phyloP scores from a whole-genome alignment of 2,888 invertebrate genomes.

The Anaspis maculata region DNA sequence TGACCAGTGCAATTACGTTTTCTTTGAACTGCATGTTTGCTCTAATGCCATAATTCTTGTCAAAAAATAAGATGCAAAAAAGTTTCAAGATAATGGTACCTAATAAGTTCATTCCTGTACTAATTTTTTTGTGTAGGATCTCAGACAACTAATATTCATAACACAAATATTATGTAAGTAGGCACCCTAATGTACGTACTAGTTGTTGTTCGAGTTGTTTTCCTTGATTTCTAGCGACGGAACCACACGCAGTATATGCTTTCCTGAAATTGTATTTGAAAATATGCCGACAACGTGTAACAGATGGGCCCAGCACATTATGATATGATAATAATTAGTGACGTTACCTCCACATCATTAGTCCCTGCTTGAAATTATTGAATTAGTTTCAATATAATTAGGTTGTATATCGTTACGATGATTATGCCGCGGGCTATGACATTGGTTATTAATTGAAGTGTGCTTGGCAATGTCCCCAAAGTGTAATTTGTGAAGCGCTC shows the following conservation, averaged over 20 bases:
- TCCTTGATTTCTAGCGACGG: no score
- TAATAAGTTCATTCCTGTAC: no score
- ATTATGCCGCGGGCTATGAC: slow-evolving; percentile 5
- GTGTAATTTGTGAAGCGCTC: slow-evolving; percentile 10
- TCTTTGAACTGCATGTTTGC: slow-evolving; percentile 9
- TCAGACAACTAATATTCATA: no score
- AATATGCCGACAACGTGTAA: no score
- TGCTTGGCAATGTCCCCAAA: slow-evolving; percentile 11
- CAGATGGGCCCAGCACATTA: slow-evolving; percentile 1
- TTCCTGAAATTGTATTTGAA: no score
- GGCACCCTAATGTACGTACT: no score
- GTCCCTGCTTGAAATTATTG: slow-evolving; percentile 3
- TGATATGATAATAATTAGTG: slow-evolving; percentile 5
- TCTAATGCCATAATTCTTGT: slow-evolving; percentile 8
- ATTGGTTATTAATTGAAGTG: slow-evolving; percentile 11
- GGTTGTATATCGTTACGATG: slow-evolving; percentile 5
- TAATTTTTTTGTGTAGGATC: no score
- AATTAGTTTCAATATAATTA: slow-evolving; percentile 8
- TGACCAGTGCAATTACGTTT: slow-evolving; percentile 7
- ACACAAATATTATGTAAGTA: no score
- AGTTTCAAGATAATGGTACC: no score
- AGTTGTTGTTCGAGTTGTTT: no score
- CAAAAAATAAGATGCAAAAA: slow-evolving; percentile 4
- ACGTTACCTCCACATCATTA: slow-evolving; percentile 2
- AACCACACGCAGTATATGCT: no score